These are phyloP conservation scores for Megalops cyprinoides DNA, from an alignment of 2,797 vertebrate genomes.

Conservation along the genomic window DNA sequence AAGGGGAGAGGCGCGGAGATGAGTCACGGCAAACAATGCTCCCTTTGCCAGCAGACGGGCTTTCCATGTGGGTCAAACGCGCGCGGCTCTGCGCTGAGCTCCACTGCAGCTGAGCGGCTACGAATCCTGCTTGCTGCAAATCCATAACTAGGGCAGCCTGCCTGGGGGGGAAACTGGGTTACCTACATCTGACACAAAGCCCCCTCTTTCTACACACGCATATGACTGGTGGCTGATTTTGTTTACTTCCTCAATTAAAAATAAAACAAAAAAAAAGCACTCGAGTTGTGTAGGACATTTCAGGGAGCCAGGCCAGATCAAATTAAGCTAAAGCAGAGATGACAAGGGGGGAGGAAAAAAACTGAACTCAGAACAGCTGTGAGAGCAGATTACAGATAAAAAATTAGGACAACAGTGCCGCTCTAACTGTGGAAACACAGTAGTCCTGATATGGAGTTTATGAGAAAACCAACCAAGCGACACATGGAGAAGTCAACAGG, in stretches of 20 bases:
- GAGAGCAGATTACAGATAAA: neutral
- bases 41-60: constrained; percentile 30
- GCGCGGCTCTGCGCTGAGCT: neutral
- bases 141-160: constrained; percentile 56
- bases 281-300: neutral
- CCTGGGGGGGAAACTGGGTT: constrained; percentile 43
- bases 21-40: constrained; percentile 13
- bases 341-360: neutral
- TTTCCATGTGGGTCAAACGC: constrained; percentile 58
- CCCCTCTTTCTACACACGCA: constrained; percentile 40
- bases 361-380: neutral
- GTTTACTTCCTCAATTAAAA: neutral
- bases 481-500: neutral
- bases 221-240: constrained; percentile 17
- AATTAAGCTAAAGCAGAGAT: neutral
- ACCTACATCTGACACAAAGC: constrained; percentile 65
- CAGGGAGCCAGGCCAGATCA: neutral
- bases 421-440: neutral
- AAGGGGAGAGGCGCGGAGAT: constrained; percentile 17
- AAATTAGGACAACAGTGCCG: too few species aligned
- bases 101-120: constrained; percentile 44
- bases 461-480: neutral
- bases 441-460: too few species aligned
- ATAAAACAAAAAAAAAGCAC: neutral
- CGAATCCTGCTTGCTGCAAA: constrained; percentile 46